Evolutionary conservation across 2,888 invertebrate genomes (phyloP), one percentile per base, ranked within the genome.

Genomic region (Dermolepida albohirtum): DNA sequence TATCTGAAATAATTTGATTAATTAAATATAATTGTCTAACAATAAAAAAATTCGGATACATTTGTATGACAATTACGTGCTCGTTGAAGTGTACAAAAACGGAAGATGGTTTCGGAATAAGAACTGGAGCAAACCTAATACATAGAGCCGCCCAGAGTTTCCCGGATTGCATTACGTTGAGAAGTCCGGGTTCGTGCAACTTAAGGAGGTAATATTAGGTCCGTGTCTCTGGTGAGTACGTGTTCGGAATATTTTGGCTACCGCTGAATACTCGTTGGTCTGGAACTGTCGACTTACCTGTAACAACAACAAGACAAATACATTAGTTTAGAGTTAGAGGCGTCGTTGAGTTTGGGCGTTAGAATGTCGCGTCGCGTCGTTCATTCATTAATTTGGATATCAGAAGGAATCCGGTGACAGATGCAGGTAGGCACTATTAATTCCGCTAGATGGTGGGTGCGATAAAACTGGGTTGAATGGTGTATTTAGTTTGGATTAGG

Each of bases 251-350:
- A 52, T 7, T 34, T 7, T 10, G 34, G 34, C 10, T 10, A 7
- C 34, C 34, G 34, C 6, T 34, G 34, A 34, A 34, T 34, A 34
- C 34, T 34, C 34, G 34, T 10, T 34, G 34, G 34, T 34, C 34
- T 34, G 34, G 34, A 34, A 34, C 34, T 34, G 68, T 68, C 73
- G 73, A 74, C 74, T 74, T 73, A 74, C 74, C 74, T 74, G 74
- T 67, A 74, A 74, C 44, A 44, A 44, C 74, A 74, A 44, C 74
- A 74, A 74, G 73, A 74, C 73, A 74, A 74, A 74, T 71, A 74
- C 73, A 74, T 74, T 74, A 74, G 72, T 71, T 71, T 59, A 34
- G 66, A 70, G 68, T 70, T 70, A 65, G 66, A 52, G 68, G 6
- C 44, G 2, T 14, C n/a, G 12, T 7, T 7, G 34, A 7, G 34